Conservation (phyloP, 1,140 invertebrate genomes). For the Ceratina australensis region DNA sequence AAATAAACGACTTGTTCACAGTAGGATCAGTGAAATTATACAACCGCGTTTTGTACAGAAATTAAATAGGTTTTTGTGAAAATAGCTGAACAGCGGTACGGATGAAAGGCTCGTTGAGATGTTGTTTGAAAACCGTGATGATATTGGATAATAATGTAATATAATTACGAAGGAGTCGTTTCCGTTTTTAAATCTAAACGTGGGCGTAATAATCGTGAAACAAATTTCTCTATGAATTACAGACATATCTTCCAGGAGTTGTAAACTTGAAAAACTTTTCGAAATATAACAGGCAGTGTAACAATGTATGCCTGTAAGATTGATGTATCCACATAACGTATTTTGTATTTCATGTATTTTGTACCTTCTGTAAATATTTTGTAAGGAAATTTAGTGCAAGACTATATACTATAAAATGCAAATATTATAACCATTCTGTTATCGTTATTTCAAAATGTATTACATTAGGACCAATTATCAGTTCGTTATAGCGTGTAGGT, state of each 20-base stretch:
- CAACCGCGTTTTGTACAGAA: conserved; percentile 12
- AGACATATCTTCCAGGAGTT: conserved; percentile 38
- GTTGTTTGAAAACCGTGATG: neutral
- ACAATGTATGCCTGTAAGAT: conserved; percentile 45
- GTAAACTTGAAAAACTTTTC: conserved; percentile 41
- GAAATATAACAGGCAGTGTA: conserved; percentile 47
- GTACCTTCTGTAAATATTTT: conserved; percentile 46
- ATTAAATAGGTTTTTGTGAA: neutral
- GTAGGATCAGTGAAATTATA: neutral
- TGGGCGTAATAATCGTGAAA: neutral
- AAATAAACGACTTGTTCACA: conserved; percentile 12
- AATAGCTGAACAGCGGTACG: neutral
- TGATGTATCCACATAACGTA: conserved; percentile 23
- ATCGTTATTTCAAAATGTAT: conserved; percentile 30
- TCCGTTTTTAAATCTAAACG: neutral
- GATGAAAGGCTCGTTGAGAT: neutral
- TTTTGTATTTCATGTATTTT: conserved; percentile 14
- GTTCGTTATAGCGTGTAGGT: conserved; percentile 41
- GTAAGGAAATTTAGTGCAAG: conserved; percentile 41
- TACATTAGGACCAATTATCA: conserved; percentile 50
- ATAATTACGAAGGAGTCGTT: conserved; percentile 8
- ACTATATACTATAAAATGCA: conserved; percentile 52
- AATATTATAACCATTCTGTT: conserved; percentile 41
- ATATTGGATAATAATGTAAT: neutral
- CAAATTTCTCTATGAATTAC: conserved; percentile 31